Conservation (phyloP, 1,140 invertebrate genomes). For the Augochlora pura region DNA sequence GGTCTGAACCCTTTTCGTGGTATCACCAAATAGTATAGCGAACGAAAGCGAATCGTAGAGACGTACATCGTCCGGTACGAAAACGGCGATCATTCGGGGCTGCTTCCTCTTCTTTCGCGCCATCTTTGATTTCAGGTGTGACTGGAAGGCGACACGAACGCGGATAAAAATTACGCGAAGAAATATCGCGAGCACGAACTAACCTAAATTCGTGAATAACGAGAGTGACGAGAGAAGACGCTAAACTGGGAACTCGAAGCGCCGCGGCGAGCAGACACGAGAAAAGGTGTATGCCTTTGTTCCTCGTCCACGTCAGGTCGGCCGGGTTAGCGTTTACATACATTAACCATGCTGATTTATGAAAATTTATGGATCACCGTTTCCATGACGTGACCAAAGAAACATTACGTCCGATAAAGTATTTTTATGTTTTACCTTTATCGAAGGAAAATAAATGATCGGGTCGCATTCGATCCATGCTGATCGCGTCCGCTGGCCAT, state of each 20-base stretch:
- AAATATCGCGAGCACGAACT: slow-evolving; percentile 17
- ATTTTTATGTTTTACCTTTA: slow-evolving; percentile 3
- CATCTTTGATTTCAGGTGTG: slow-evolving; percentile 59
- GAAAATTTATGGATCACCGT: slow-evolving; percentile 74
- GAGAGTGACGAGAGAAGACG: slow-evolving; percentile 52
- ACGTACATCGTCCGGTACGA: slow-evolving; percentile 76
- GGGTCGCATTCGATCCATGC: no score
- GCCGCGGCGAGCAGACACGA: slow-evolving; percentile 15
- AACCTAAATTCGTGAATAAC: slow-evolving; percentile 64
- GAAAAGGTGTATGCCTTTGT: slow-evolving; percentile 46
- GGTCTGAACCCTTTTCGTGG: neutral
- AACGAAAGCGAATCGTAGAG: slow-evolving; percentile 9
- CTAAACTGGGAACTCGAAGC: slow-evolving; percentile 58
- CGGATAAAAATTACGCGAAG: slow-evolving; percentile 23
- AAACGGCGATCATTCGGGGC: slow-evolving; percentile 74
- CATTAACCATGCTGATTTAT: slow-evolving; percentile 75
- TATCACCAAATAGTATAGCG: neutral
- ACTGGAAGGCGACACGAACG: neutral
- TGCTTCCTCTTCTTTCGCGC: slow-evolving; percentile 75
- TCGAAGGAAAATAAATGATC: neutral
- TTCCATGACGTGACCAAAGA: slow-evolving; percentile 20
- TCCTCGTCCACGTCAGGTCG: slow-evolving; percentile 65
- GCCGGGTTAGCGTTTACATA: slow-evolving; percentile 74
- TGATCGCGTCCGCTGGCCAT: no score
- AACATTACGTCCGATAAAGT: slow-evolving; percentile 10